Conservation (phyloP, 2,888 invertebrate genomes). For the Panzeria rudis region DNA sequence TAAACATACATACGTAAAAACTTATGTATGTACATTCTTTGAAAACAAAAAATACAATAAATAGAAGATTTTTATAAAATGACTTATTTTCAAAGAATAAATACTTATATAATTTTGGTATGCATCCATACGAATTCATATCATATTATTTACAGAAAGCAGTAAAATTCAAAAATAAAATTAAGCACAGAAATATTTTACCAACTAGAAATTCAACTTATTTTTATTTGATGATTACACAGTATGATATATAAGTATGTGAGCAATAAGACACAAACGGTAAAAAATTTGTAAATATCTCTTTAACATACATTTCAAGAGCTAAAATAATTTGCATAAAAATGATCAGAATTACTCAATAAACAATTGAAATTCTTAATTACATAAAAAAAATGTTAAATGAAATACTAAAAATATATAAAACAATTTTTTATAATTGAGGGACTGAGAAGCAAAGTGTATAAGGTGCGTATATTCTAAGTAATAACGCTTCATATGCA, state of each 20-base stretch:
- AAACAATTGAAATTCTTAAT: too few relatives aligned
- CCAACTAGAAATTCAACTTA: background rate
- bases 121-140: constrained; percentile 25
- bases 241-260: background rate
- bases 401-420: too few relatives aligned
- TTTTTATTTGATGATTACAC: background rate
- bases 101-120: constrained; percentile 13
- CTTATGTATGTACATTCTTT: background rate
- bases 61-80: constrained; percentile 58
- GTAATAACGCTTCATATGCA: too few relatives aligned
- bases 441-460: too few relatives aligned
- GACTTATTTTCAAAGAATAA: constrained; percentile 54
- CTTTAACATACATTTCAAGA: too few relatives aligned
- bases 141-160: constrained; percentile 26
- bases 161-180: constrained; percentile 21
- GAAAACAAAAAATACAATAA: constrained; percentile 21
- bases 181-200: background rate
- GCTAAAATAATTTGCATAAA: too few relatives aligned
- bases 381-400: too few relatives aligned
- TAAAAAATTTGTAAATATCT: too few relatives aligned
- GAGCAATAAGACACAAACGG: background rate
- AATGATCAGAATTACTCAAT: too few relatives aligned
- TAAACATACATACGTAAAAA: background rate
- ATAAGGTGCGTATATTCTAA: too few relatives aligned
- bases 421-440: too few relatives aligned